Evolutionary conservation across 2,113 vertebrate species (phyloP).

Genomic region (Trogon surrucura): DNA sequence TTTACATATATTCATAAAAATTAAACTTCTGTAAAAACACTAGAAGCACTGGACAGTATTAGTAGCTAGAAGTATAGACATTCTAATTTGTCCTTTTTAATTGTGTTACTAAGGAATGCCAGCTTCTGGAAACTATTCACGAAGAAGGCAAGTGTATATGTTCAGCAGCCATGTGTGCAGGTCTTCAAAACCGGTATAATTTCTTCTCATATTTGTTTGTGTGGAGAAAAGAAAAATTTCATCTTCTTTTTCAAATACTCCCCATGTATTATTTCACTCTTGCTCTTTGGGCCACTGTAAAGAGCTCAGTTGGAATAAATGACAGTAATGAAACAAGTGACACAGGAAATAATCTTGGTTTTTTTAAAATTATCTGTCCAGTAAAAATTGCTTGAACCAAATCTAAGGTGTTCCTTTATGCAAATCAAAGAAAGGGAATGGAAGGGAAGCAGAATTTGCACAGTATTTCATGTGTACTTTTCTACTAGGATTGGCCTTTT

Average conservation of each 20-base stretch:
- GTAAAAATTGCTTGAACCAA: neutral
- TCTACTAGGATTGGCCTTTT: neutral
- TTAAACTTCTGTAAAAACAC: neutral
- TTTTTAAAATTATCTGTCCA: neutral
- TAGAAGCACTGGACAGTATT: neutral
- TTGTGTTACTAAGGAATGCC: neutral
- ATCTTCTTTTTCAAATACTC: neutral
- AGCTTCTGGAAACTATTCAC: neutral
- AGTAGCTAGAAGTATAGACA: neutral
- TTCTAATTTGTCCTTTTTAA: neutral
- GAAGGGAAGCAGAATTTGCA: neutral
- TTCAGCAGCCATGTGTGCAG: neutral
- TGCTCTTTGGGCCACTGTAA: neutral
- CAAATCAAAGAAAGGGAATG: neutral
- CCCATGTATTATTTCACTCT: neutral
- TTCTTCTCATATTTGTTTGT: neutral
- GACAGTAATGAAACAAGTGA: neutral
- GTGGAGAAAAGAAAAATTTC: neutral
- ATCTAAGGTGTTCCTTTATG: neutral
- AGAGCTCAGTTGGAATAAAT: neutral
- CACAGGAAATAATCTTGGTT: neutral
- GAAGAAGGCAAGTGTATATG: neutral
- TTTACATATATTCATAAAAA: neutral
- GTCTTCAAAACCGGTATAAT: accelerated
- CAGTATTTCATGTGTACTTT: neutral